phyloP scores from a whole-genome alignment of 2,113 vertebrate species.

The Vidua chalybeata region DNA sequence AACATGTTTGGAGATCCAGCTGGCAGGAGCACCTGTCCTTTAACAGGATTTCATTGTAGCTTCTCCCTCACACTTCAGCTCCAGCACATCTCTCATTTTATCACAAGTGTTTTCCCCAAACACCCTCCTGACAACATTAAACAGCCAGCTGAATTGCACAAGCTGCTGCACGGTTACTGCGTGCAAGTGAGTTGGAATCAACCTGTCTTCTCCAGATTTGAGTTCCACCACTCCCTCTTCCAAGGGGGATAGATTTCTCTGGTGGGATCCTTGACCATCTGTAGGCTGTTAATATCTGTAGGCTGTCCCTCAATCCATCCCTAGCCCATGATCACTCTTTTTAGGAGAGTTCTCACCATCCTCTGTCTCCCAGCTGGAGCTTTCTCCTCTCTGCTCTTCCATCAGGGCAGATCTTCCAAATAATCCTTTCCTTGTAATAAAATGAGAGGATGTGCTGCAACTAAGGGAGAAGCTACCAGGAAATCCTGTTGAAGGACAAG shows the following conservation, averaged over 20 bases:
- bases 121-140: neutral
- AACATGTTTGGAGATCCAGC: neutral
- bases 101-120: neutral
- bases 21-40: neutral
- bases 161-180: neutral
- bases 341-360: neutral
- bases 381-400: neutral
- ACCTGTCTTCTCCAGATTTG: neutral
- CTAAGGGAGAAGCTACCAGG: neutral
- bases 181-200: neutral
- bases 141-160: neutral
- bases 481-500: neutral
- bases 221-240: neutral
- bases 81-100: neutral
- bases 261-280: neutral
- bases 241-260: neutral
- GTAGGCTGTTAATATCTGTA: neutral
- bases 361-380: neutral
- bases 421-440: neutral
- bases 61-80: neutral
- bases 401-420: neutral
- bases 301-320: neutral
- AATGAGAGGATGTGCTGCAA: neutral
- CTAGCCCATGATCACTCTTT: accelerated
- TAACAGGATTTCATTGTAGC: neutral